Base-by-base conservation (phyloP, 2,888 invertebrate genomes). In the Tiliacea citrago region DNA sequence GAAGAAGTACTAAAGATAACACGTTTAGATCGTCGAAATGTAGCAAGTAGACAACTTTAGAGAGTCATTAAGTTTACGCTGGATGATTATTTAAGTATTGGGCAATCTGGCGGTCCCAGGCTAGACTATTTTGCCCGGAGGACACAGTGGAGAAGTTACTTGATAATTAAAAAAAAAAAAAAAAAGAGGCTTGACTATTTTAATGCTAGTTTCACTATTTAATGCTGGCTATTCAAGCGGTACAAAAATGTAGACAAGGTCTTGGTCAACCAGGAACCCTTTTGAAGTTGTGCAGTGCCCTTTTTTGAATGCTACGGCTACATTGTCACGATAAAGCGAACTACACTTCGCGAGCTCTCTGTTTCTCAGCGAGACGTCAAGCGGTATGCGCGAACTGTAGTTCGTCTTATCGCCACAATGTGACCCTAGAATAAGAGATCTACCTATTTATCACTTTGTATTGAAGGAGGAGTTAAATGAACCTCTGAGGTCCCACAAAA, bases 361-460 rank as follows among this genome's bases (percentile, higher is more conserved):
- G 39, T 4, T 39, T 39, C 5, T 29, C 39, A 39, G 39, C 2
- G 7, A 39, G 7, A 39, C 39, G 2, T 39, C 39, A 7, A 39
- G 39, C 39, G 39, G 39, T 39, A 7, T 39, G 7, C 5, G 39
- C 39, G 39, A 39, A 39, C 6, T 6, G 39, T 39, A 39, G 39
- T 39, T 39, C 0, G 39, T 7, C 39, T 39, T 39, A 39, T 39
- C 39, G 39, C 5, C 3, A 39, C 39, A 39, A 39, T 39, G 39
- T 39, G 7, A 7, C 39, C 39, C 7, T 39, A 39, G 39, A 2
- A 39, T 35, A 51, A 61, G 51, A 53, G 49, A 24, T 45, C 24
- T n/a, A n/a, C n/a, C n/a, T 53, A 53, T 75, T 61, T 39, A 75
- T 45, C 53, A 75, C 13, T 60, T 29, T 71, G 12, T 49, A 58